A percentile compares a stretch with the other conserved stretches of the same genome.
Evolutionary conservation across 2,113 vertebrate genomes (phyloP).

Genomic region (Marmota monax): DNA sequence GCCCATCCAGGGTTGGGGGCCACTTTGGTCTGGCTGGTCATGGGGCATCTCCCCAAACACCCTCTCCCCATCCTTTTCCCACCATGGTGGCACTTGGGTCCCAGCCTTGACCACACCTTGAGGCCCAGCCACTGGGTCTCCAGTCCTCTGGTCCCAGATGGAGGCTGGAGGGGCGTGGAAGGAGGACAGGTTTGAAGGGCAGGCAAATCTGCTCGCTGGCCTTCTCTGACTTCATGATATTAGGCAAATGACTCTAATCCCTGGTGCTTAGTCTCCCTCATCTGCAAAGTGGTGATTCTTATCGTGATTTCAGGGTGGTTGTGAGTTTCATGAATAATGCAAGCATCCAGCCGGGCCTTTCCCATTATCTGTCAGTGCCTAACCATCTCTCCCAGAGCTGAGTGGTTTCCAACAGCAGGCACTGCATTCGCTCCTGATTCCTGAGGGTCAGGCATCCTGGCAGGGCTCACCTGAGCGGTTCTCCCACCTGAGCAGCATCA

Average conservation of each 20-base stretch:
- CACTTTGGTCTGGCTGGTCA: constrained; percentile 59
- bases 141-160: not conserved
- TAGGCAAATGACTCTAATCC: not conserved
- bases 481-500: not conserved
- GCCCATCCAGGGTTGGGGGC: constrained; percentile 41
- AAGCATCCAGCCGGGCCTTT: not conserved
- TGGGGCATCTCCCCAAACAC: not conserved
- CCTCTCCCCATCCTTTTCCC: not conserved
- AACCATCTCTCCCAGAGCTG: not conserved
- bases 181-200: not conserved
- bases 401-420: not conserved
- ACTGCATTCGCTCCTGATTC: not conserved
- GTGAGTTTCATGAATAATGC: not conserved
- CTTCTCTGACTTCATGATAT: not conserved
- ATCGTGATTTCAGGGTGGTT: not conserved
- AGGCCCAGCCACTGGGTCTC: not conserved
- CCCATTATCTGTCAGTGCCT: not conserved
- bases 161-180: not conserved
- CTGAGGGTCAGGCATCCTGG: not conserved
- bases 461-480: not conserved
- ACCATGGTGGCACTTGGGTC: not conserved
- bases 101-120: not conserved
- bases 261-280: not conserved
- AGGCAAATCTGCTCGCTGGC: not conserved
- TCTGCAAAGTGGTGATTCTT: not conserved